phyloP scores from a whole-genome alignment of 2,113 vertebrate species.

The Mobula hypostoma region DNA sequence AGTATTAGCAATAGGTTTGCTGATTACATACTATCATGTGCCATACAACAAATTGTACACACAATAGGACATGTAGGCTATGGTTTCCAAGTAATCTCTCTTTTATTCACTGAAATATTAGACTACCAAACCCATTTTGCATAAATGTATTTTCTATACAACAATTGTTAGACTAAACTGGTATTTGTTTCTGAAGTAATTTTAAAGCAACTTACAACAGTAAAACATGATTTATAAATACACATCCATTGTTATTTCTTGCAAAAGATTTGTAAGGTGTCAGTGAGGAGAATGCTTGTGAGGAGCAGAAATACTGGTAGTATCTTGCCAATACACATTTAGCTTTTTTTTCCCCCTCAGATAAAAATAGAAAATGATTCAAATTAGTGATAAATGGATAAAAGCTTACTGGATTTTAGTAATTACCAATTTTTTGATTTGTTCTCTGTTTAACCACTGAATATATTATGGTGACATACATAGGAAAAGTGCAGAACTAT shows the following conservation, averaged over 20 bases:
- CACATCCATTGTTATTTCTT: no score
- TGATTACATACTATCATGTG: no score
- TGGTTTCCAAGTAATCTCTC: not conserved
- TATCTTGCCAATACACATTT: not conserved
- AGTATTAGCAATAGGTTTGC: no score
- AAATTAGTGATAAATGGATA: not conserved
- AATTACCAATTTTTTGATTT: not conserved
- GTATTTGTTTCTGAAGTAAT: no score
- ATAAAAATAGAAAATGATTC: not conserved
- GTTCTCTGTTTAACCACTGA: not conserved
- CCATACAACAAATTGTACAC: no score
- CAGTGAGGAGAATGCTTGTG: not conserved
- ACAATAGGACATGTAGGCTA: no score
- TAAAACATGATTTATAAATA: no score
- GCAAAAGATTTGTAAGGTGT: not conserved
- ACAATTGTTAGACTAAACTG: no score
- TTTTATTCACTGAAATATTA: not conserved
- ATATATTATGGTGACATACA: not conserved
- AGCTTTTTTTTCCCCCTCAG: not conserved
- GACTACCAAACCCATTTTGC: no score
- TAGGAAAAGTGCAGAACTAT: not conserved
- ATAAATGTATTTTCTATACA: no score
- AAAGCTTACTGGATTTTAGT: not conserved
- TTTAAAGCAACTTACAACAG: no score
- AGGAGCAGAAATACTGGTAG: not conserved